These are phyloP conservation scores for Drosophila leonis DNA, from an alignment of 2,888 invertebrate genomes.

Conservation along the genomic window DNA sequence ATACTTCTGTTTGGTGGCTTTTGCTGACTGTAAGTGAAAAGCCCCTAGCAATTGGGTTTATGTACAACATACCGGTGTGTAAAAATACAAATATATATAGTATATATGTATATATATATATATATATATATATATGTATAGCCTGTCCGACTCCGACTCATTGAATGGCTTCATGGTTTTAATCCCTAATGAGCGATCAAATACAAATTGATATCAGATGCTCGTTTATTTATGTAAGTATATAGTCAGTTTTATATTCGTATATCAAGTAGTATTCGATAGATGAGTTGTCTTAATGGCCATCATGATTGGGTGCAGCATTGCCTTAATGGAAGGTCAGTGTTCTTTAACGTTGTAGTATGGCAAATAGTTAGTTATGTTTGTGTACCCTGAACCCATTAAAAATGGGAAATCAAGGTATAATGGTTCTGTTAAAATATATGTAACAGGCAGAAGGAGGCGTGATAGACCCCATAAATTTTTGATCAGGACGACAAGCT, in stretches of 20 bases:
- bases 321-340: neutral
- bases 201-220: slow-evolving; percentile 2
- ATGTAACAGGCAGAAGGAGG: no score
- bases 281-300: slow-evolving; percentile 1
- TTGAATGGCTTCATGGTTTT: neutral
- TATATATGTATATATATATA: neutral
- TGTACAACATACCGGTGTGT: neutral
- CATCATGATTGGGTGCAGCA: neutral
- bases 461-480: no score
- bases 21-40: neutral
- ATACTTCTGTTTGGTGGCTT: neutral
- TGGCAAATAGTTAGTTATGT: neutral
- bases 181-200: slow-evolving; percentile 5
- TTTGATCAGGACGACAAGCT: no score
- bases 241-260: neutral
- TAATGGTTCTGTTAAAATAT: no score
- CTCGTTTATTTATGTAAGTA: neutral
- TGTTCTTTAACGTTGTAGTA: neutral
- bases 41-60: neutral
- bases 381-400: no score
- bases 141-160: neutral
- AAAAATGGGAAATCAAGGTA: no score
- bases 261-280: neutral
- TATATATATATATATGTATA: neutral
- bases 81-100: neutral